These are phyloP conservation scores for Callipepla californica DNA, from an alignment of 2,113 vertebrate species.

Conservation along the genomic window DNA sequence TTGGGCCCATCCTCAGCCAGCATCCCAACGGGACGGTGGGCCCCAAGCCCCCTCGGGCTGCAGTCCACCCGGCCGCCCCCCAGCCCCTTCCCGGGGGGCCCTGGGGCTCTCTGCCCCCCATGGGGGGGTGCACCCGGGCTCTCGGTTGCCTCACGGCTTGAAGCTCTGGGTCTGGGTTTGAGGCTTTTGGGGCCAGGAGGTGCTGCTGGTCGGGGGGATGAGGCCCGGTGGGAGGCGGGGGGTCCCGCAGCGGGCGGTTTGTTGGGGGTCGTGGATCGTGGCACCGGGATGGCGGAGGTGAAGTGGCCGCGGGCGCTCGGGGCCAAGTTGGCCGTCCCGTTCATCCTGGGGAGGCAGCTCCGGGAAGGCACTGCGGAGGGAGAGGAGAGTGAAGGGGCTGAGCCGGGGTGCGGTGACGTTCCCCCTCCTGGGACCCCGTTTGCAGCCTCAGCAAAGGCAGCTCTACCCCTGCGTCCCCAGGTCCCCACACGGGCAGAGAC, in stretches of 20 bases:
- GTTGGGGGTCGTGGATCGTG: constrained; percentile 61
- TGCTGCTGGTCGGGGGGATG: neutral
- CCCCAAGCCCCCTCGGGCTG: neutral
- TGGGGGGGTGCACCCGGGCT: neutral
- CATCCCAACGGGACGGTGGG: neutral
- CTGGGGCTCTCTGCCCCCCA: neutral
- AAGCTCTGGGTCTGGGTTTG: constrained; percentile 35
- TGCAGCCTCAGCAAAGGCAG: neutral
- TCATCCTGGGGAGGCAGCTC: constrained; percentile 30
- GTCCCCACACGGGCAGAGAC: neutral
- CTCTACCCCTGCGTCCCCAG: neutral
- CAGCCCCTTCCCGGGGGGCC: constrained; percentile 30
- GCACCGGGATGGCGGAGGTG: constrained; percentile 77
- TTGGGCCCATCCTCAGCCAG: neutral
- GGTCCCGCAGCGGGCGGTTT: neutral
- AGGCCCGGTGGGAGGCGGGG: constrained; percentile 17
- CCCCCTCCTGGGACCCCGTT: neutral
- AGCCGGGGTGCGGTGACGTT: neutral
- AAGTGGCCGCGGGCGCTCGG: constrained; percentile 61
- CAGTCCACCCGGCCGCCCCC: neutral
- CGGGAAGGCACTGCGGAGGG: neutral
- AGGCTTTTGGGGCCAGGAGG: constrained; percentile 15
- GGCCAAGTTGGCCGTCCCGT: constrained; percentile 72
- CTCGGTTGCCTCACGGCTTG: rapidly evolving
- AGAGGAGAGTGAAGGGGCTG: neutral